Evolutionary conservation across 2,113 vertebrate genomes (phyloP).

Genomic region (Boleophthalmus pectinirostris): DNA sequence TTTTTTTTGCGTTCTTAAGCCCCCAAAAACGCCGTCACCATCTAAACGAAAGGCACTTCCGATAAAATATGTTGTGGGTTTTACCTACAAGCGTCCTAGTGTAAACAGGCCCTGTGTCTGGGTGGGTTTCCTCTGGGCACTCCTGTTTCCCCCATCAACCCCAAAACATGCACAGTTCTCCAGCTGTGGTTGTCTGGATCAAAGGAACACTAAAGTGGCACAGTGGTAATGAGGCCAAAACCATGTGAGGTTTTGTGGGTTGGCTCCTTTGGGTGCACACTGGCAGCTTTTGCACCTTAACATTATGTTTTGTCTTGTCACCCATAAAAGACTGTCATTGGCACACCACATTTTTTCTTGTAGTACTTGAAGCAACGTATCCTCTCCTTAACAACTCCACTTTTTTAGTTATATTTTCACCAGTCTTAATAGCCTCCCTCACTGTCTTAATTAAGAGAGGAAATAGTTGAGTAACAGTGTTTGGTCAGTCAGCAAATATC

Average conservation of each 20-base stretch:
- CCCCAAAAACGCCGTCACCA: too few relatives aligned
- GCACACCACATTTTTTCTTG: not conserved
- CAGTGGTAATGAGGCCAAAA: not conserved
- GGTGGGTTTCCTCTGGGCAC: too few relatives aligned
- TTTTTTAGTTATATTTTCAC: not conserved
- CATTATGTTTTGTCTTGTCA: not conserved
- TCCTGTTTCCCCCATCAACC: too few relatives aligned
- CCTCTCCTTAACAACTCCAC: not conserved
- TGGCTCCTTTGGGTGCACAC: not conserved
- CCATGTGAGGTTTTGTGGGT: not conserved
- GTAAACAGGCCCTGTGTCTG: too few relatives aligned
- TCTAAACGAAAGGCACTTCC: too few relatives aligned
- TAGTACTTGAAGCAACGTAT: conserved; percentile 9
- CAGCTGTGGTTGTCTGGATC: too few relatives aligned
- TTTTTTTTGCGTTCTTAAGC: too few relatives aligned
- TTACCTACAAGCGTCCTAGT: too few relatives aligned
- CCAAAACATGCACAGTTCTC: too few relatives aligned
- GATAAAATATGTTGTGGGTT: too few relatives aligned
- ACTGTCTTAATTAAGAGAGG: conserved; percentile 40
- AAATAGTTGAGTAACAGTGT: conserved; percentile 42
- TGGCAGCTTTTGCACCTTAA: not conserved
- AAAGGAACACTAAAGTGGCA: too few relatives aligned
- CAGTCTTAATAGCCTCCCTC: conserved; percentile 16
- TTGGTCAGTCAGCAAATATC: conserved; percentile 46
- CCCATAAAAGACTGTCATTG: not conserved